Conservation (phyloP, 1,140 invertebrate genomes). For the Whitmania pigra region DNA sequence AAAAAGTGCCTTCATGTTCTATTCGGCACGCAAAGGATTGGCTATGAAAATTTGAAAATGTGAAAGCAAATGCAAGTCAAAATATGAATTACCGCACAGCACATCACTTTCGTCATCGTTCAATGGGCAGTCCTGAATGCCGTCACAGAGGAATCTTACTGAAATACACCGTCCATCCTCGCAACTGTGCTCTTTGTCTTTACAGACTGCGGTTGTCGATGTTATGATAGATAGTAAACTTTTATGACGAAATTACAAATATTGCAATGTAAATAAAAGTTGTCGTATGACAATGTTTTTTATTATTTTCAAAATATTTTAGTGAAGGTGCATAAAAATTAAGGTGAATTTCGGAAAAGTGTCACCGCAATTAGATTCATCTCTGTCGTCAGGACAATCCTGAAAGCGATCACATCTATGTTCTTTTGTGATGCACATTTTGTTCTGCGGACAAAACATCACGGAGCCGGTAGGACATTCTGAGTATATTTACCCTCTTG, state of each 20-base stretch:
- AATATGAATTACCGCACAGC: not conserved
- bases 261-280: no score
- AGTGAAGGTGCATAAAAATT: no score
- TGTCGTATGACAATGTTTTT: no score
- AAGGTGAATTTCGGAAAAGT: not conserved
- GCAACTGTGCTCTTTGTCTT: not conserved
- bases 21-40: no score
- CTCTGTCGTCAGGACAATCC: slow-evolving; percentile 13
- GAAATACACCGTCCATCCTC: slow-evolving; percentile 2
- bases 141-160: not conserved
- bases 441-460: slow-evolving; percentile 1
- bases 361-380: slow-evolving; percentile 7
- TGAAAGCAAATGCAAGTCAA: not conserved
- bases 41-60: no score
- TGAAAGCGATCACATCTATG: slow-evolving; percentile 1
- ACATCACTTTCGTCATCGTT: slow-evolving; percentile 1
- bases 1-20: not conserved
- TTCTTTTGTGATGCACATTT: not conserved
- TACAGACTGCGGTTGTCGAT: not conserved
- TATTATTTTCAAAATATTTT: not conserved
- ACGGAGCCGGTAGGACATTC: not conserved
- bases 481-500: not conserved
- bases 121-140: slow-evolving; percentile 3
- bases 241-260: not conserved
- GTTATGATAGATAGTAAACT: not conserved